Evolutionary conservation across 2,113 vertebrate genomes (phyloP).

Genomic region (Thermophis baileyi): DNA sequence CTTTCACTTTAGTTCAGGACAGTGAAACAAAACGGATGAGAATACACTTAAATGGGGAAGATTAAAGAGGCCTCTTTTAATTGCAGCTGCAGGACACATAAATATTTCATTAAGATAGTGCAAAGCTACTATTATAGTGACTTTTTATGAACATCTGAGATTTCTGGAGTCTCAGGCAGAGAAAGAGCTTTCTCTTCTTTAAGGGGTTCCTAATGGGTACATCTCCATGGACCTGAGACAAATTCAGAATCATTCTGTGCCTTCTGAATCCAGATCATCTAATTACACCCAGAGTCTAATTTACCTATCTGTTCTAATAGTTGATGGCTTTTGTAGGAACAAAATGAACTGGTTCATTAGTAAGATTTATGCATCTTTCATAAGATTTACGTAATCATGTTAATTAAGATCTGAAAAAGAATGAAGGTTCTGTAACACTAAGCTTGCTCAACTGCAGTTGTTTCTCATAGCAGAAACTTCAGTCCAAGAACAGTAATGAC

Average conservation of each 20-base stretch:
- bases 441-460: background rate
- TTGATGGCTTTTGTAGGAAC: background rate
- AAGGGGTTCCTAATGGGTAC: too few species aligned
- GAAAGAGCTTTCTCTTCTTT: background rate
- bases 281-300: background rate
- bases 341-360: background rate
- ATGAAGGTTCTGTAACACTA: background rate
- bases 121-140: background rate
- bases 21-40: background rate
- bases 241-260: background rate
- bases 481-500: background rate
- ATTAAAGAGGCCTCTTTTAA: conserved; percentile 15
- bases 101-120: conserved; percentile 2
- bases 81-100: background rate
- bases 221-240: background rate
- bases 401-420: background rate
- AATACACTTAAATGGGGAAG: background rate
- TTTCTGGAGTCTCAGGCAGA: background rate
- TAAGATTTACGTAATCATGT: background rate
- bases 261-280: background rate
- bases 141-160: background rate
- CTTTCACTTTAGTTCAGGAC: conserved; percentile 24
- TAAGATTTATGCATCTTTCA: background rate
- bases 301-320: background rate
- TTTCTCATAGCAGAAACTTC: background rate